Base-by-base conservation (phyloP, 37 sponge, comb jelly and placozoan genomes). In the Haliclona indistincta region DNA sequence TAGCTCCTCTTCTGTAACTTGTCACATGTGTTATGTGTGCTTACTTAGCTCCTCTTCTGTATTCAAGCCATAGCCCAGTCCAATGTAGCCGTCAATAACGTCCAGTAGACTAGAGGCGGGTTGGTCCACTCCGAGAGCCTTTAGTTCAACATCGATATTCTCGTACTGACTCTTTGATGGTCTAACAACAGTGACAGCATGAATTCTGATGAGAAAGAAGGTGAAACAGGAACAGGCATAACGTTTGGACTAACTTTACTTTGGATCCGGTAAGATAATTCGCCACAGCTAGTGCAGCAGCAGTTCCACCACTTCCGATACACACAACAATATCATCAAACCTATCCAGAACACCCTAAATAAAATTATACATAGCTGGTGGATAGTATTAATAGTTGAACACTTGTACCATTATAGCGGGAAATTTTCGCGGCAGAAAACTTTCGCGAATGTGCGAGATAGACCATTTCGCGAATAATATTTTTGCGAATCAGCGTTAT, bases 81-180 rank as follows among this genome's bases (percentile, higher is more conserved):
- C 94, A 39, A 79, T 78, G 66, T n/a, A n/a, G n/a, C 90, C 90
- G 22, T 93, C 88, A 47, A 86, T 93, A 37, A 94, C 68, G 52
- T 86, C 84, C 25, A 94, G 37, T 26, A 94, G 58, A 38, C 85
- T 70, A 45, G 56, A 42, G 26, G 73, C 49, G 49, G 49, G 49
- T 17, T 47, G 49, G 13, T 47, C 13, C 49, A 47, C 8, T 47
- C 49, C 49, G 8, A 47, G 49, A 17, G 49, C 49, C 13, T 8
- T 17, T 13, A 47, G 49, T 47, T 47, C 49, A 8, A 17, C 49
- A 47, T 47, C 49, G 13, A 47, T 47, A 47, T 47, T n/a, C n/a
- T n/a, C n/a, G n/a, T n/a, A n/a, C n/a, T n/a, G n/a, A n/a, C n/a
- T n/a, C n/a, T n/a, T n/a, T n/a, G n/a, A n/a, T n/a, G n/a, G n/a